Base-by-base conservation (phyloP, 2,888 invertebrate species). In the Plemyria rubiginata region DNA sequence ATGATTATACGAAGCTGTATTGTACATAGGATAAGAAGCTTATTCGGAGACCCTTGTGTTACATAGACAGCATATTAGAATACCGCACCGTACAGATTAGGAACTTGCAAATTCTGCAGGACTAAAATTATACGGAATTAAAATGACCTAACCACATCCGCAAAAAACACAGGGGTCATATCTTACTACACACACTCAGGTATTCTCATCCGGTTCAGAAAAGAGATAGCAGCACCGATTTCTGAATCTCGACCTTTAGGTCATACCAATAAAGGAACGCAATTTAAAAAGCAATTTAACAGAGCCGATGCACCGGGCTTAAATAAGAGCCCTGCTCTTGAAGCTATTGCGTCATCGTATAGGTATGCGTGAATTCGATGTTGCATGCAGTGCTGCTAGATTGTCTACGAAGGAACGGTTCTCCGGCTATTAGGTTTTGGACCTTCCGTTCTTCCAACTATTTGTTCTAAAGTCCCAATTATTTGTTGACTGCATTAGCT, bases 341-440 rank as follows among this genome's bases (percentile, higher is more conserved):
- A 49, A 54, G 60, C 48, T 62, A 59, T 59, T 49, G 62, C 59
- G 32, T 59, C 51, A 59, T 48, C 60, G 65, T 76, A 75, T 78
- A n/a, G n/a, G n/a, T n/a, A 83, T 74, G 77, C 75, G 78, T 81
- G 80, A 81, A 86, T 82, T 81, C 79, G 76, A 82, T 81, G 74
- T 77, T 74, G 80, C 78, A 79, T 74, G 79, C 22, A 55, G 36
- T 13, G 38, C 48, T 46, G 13, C 48, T 36, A 55, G 55, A 40
- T 55, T 55, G 13, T 40, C 22, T n/a, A 11, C 28, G 38, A 40
- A 13, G n/a, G 9, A 13, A 38, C 8, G n/a, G 22, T 16, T 48
- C 46, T 46, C 36, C n/a, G 8, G 5, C 32, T n/a, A n/a, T 36
- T 36, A 8, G 11, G 36, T 38, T 9, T 38, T 11, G 4, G 9